Evolutionary conservation across 2,797 vertebrate genomes (phyloP).

Genomic region (Schizopygopsis pylzovi): DNA sequence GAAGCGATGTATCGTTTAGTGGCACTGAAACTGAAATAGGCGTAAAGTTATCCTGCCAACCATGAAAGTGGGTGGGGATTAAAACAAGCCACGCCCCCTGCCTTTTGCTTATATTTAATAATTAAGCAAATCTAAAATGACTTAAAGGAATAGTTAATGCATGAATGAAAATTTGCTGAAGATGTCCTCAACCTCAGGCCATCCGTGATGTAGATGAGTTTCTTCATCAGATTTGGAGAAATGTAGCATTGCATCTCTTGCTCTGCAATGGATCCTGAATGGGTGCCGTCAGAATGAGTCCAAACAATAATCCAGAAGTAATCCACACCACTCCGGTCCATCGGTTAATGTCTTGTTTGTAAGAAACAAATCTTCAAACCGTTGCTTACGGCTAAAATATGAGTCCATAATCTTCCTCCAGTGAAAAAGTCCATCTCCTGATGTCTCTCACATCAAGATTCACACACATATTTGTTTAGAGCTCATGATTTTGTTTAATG

Average conservation of each 20-base stretch:
- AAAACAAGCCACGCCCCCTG: background rate
- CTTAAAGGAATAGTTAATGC: background rate
- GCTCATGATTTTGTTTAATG: too few relatives aligned
- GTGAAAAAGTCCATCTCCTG: background rate
- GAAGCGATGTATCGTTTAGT: slow-evolving; percentile 59
- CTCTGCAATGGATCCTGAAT: background rate
- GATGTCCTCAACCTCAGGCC: background rate
- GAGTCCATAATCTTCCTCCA: background rate
- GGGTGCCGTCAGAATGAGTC: background rate
- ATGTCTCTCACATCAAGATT: background rate
- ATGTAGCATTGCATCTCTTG: background rate
- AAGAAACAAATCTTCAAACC: background rate
- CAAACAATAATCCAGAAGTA: background rate
- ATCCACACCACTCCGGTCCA: background rate
- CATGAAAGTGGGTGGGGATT: background rate
- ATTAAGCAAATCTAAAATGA: background rate
- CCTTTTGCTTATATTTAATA: background rate
- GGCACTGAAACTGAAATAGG: slow-evolving; percentile 67
- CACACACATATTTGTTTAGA: too few relatives aligned
- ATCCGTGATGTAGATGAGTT: background rate
- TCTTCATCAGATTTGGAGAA: background rate
- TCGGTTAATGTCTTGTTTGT: background rate
- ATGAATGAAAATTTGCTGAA: background rate
- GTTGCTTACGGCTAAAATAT: background rate
- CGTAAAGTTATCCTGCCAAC: slow-evolving; percentile 9